phyloP scores from a whole-genome alignment of 2,113 vertebrate genomes.

The Gallinago jamesoni region DNA sequence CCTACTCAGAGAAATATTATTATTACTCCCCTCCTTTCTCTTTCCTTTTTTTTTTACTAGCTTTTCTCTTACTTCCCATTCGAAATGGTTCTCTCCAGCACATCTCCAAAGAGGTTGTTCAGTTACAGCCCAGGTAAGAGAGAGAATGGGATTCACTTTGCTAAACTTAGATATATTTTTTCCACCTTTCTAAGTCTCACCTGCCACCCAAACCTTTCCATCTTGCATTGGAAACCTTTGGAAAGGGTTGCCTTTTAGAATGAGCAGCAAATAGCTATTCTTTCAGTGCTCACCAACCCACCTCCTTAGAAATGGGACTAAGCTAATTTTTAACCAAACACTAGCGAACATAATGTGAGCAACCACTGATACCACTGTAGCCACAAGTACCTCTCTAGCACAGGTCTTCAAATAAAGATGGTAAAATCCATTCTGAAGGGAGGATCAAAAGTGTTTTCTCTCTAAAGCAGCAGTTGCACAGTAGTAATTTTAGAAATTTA shows the following conservation, averaged over 20 bases:
- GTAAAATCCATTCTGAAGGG: neutral
- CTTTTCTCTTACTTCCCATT: neutral
- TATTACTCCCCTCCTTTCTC: neutral
- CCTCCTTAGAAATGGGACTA: neutral
- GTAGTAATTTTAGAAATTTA: conserved; percentile 21
- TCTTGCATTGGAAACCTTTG: neutral
- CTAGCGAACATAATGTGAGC: neutral
- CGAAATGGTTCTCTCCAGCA: neutral
- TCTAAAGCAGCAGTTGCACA: neutral
- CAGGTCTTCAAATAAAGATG: neutral
- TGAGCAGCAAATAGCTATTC: neutral
- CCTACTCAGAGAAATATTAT: neutral
- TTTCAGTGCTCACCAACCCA: neutral
- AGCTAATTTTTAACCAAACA: conserved; percentile 25
- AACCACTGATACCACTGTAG: neutral
- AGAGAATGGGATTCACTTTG: neutral
- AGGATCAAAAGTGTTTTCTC: neutral
- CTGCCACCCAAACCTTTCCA: neutral
- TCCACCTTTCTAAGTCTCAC: neutral
- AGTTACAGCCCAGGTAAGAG: neutral
- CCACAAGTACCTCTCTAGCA: neutral
- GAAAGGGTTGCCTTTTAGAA: neutral
- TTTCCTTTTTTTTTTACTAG: neutral
- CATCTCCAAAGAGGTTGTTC: neutral
- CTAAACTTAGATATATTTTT: neutral